A percentile compares a stretch with the other conserved stretches of the same genome.
Conservation (phyloP, 2,888 invertebrate genomes). For the Temnothorax ravouxi region DNA sequence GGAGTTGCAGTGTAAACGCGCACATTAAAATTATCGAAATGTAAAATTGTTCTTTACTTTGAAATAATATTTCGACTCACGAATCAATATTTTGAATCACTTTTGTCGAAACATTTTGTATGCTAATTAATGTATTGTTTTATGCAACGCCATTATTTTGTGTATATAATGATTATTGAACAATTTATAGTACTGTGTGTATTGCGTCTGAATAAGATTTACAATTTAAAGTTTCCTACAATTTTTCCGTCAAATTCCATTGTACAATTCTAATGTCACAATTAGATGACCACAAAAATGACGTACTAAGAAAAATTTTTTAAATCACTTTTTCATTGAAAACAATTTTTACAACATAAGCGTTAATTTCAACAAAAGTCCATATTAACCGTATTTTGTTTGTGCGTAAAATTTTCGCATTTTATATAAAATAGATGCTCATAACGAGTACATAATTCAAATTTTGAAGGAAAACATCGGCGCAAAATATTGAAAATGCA, state of each 20-base stretch:
- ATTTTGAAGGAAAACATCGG: background rate
- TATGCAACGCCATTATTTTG: background rate
- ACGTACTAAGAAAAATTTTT: background rate
- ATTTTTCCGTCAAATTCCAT: background rate
- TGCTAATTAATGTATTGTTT: background rate
- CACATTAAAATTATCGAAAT: background rate
- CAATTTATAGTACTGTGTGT: background rate
- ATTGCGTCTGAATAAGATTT: background rate
- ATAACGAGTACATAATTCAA: background rate
- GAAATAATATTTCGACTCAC: background rate
- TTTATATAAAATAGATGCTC: background rate
- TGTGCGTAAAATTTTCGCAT: no score
- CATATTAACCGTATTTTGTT: background rate
- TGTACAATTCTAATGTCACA: background rate
- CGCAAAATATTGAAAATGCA: constrained; percentile 4
- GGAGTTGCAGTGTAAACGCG: no score
- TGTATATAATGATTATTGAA: background rate
- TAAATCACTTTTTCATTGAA: background rate
- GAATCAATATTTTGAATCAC: background rate
- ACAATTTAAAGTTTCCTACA: background rate
- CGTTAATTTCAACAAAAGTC: background rate
- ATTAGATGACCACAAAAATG: background rate
- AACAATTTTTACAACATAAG: background rate
- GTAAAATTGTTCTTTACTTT: background rate
- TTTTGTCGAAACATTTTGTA: background rate